These are phyloP conservation scores for Cataglyphis cursor DNA, from an alignment of 2,888 invertebrate genomes.

Conservation along the genomic window DNA sequence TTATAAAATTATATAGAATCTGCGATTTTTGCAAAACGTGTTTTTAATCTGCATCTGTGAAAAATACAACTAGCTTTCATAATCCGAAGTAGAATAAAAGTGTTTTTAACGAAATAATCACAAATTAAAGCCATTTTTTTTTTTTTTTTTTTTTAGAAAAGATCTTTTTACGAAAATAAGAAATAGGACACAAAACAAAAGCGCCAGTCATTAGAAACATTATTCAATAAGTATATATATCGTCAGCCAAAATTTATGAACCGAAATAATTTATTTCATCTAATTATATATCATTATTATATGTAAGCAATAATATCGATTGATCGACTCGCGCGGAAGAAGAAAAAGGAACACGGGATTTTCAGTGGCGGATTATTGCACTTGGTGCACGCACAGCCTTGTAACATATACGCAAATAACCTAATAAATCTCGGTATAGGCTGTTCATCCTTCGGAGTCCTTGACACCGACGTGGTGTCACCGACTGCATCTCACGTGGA, in stretches of 20 bases:
- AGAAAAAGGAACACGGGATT: slow-evolving; percentile 2
- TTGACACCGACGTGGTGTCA: slow-evolving; percentile 81
- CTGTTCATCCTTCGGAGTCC: slow-evolving; percentile 81
- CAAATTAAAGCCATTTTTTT: background rate
- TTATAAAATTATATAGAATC: background rate
- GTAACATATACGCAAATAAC: slow-evolving; percentile 85
- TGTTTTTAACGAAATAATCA: background rate
- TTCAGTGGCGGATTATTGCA: slow-evolving; percentile 42
- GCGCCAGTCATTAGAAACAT: background rate
- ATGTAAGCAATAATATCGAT: background rate
- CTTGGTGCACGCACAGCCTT: slow-evolving; percentile 77
- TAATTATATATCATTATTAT: background rate
- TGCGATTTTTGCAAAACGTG: background rate
- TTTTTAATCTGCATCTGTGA: background rate
- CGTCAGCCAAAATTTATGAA: background rate
- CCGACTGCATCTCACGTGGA: slow-evolving; percentile 52
- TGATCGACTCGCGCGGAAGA: slow-evolving; percentile 30
- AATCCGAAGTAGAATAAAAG: background rate
- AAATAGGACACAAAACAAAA: background rate
- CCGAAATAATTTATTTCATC: background rate
- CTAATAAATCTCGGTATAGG: slow-evolving; percentile 84
- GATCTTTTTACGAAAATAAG: background rate
- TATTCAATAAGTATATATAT: background rate
- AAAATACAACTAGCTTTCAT: background rate
- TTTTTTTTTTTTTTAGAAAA: background rate